phyloP scores from a whole-genome alignment of 2,797 vertebrate genomes.

The Tenualosa ilisha region DNA sequence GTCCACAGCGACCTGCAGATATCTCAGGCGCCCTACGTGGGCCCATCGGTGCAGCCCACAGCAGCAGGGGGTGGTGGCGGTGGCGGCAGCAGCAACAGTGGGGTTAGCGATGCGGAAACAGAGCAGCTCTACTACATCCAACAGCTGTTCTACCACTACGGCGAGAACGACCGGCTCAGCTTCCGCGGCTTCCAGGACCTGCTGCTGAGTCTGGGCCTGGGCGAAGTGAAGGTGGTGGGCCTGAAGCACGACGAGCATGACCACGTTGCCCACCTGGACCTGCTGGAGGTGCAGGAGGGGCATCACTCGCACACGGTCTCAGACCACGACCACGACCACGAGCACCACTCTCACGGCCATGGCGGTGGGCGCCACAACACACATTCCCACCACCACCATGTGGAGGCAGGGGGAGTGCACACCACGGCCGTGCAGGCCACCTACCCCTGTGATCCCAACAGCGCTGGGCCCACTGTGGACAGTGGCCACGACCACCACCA shows the following conservation, averaged over 20 bases:
- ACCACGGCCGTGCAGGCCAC: slow-evolving; percentile 16
- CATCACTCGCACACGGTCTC: slow-evolving; percentile 67
- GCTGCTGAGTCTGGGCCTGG: slow-evolving; percentile 88
- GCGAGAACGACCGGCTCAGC: slow-evolving; percentile 85
- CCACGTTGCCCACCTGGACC: slow-evolving; percentile 90
- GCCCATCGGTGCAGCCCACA: slow-evolving; percentile 49
- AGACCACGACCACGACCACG: slow-evolving; percentile 53
- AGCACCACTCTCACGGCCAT: slow-evolving; percentile 28
- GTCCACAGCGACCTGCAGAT: slow-evolving; percentile 83
- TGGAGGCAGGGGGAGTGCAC: slow-evolving; percentile 44
- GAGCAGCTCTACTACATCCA: slow-evolving; percentile 93
- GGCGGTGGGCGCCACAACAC: neutral
- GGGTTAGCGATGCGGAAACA: slow-evolving; percentile 76
- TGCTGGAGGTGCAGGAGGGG: slow-evolving; percentile 86
- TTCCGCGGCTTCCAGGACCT: slow-evolving; percentile 92
- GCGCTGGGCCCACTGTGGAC: slow-evolving; percentile 38
- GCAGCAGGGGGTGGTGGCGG: slow-evolving; percentile 43
- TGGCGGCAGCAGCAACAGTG: slow-evolving; percentile 28
- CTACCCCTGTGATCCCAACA: slow-evolving; percentile 30
- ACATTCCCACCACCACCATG: slow-evolving; percentile 57
- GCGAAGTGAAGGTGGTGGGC: slow-evolving; percentile 87
- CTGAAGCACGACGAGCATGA: slow-evolving; percentile 91
- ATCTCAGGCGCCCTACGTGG: slow-evolving; percentile 77
- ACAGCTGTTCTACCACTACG: slow-evolving; percentile 89
- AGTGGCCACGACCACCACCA: slow-evolving; percentile 55